Evolutionary conservation across 2,113 vertebrate genomes (phyloP).

Genomic region (Gallinago media): DNA sequence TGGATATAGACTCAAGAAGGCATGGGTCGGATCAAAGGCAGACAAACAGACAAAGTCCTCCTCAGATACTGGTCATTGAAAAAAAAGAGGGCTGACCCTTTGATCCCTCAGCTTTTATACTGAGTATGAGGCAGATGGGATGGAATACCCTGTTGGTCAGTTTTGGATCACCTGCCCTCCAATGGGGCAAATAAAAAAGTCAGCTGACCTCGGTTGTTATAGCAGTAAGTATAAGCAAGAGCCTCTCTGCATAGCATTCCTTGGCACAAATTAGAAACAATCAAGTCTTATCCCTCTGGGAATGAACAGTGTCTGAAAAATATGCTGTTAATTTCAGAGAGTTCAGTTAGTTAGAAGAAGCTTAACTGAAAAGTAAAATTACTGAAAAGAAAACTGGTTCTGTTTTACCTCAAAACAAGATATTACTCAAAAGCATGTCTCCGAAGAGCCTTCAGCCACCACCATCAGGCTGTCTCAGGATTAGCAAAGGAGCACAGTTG

Average conservation of each 20-base stretch:
- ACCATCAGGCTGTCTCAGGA: neutral
- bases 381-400: neutral
- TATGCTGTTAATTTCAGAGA: neutral
- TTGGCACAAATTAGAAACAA: neutral
- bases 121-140: neutral
- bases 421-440: neutral
- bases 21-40: neutral
- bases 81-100: neutral
- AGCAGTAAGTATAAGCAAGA: neutral
- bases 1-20: neutral
- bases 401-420: neutral
- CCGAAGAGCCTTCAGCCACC: neutral
- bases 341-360: neutral
- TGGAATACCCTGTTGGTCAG: neutral
- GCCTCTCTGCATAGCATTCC: neutral
- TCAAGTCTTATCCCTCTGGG: neutral
- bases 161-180: neutral
- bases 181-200: neutral
- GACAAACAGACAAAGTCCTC: neutral
- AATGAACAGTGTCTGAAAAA: neutral
- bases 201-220: neutral
- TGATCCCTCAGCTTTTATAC: neutral
- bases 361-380: neutral
- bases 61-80: neutral
- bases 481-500: neutral